phyloP scores from a whole-genome alignment of 2,113 vertebrate genomes.

The Benitochromis conjunctus region DNA sequence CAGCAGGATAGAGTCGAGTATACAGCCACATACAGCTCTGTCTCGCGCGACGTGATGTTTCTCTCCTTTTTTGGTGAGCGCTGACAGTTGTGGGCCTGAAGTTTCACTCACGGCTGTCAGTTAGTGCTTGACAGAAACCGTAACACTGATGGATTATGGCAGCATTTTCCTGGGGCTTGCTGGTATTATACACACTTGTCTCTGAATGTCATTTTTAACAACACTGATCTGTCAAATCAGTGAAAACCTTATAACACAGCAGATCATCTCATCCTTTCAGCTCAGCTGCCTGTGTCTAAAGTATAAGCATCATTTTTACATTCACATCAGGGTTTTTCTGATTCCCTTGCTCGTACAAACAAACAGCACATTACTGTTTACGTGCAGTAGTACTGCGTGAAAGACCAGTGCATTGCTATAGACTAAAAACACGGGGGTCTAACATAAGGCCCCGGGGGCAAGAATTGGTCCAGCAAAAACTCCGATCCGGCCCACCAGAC shows the following conservation, averaged over 20 bases:
- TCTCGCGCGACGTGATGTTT: neutral
- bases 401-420: neutral
- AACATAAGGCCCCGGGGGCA: neutral
- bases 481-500: neutral
- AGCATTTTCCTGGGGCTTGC: slow-evolving; percentile 17
- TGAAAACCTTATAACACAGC: neutral
- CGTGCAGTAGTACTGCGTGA: neutral
- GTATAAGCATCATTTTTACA: neutral
- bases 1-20: neutral
- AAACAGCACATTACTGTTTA: neutral
- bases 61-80: neutral
- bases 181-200: slow-evolving; percentile 12
- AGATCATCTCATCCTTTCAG: neutral
- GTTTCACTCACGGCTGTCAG: slow-evolving; percentile 40
- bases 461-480: neutral
- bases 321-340: neutral
- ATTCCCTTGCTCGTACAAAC: neutral
- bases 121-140: slow-evolving; percentile 18
- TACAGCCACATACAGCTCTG: neutral
- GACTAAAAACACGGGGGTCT: neutral
- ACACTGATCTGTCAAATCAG: slow-evolving; percentile 36
- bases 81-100: slow-evolving; percentile 23
- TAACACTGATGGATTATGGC: slow-evolving; percentile 33
- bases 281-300: neutral
- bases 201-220: slow-evolving; percentile 45